A percentile compares a stretch with the other conserved stretches of the same genome.
phyloP scores from a whole-genome alignment of 2,797 vertebrate species.

The Tamandua tetradactyla region DNA sequence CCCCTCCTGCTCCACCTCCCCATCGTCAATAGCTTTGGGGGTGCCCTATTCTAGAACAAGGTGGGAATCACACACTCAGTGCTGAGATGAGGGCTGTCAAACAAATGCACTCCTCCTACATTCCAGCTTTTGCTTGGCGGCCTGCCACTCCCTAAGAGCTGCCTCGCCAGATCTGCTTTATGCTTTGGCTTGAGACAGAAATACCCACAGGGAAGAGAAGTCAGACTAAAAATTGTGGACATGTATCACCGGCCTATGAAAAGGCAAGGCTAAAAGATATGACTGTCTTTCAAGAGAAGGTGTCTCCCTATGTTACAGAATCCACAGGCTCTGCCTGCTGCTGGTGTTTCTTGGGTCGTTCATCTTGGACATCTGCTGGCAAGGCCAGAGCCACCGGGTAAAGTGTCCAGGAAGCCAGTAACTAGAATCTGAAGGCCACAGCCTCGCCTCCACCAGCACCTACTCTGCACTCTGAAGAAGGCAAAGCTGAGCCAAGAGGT shows the following conservation, averaged over 20 bases:
- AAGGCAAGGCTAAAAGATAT: not conserved
- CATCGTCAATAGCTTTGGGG: not conserved
- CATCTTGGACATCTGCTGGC: not conserved
- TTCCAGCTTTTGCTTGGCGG: not conserved
- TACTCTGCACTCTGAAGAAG: not conserved
- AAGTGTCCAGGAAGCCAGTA: not conserved
- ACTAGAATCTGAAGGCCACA: not conserved
- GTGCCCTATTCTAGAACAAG: not conserved
- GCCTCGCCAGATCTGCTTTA: not conserved
- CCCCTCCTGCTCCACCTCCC: not conserved
- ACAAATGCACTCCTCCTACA: not conserved
- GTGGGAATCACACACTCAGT: not conserved
- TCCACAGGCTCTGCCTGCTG: not conserved
- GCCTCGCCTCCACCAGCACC: not conserved
- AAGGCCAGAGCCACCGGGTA: not conserved
- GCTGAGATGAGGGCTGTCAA: not conserved
- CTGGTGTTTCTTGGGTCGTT: not conserved
- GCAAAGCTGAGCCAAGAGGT: not conserved
- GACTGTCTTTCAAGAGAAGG: not conserved
- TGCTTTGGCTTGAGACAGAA: not conserved
- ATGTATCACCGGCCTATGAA: not conserved
- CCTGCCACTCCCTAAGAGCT: not conserved
- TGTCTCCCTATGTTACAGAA: conserved; percentile 27
- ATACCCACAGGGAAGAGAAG: conserved; percentile 3
- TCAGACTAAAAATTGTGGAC: not conserved